A percentile compares a stretch with the other conserved stretches of the same genome.
Conservation (phyloP, 2,888 invertebrate species). For the Platycnemis pennipes region DNA sequence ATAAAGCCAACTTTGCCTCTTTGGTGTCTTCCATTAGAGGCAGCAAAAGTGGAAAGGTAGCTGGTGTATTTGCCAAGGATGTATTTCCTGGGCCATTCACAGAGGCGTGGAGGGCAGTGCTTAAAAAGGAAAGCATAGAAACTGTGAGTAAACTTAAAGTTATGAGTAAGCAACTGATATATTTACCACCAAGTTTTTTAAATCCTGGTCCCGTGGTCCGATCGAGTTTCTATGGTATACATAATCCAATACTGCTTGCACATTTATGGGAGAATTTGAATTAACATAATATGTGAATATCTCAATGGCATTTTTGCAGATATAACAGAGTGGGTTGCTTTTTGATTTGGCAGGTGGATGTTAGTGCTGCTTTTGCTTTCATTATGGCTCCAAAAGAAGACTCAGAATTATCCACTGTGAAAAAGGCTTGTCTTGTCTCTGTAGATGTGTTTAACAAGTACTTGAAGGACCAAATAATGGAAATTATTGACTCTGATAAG, state of each 20-base stretch:
- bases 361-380: constrained; percentile 91
- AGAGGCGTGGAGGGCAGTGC: constrained; percentile 91
- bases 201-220: too few species aligned
- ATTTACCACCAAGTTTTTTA: too few species aligned
- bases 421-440: constrained; percentile 95
- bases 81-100: constrained; percentile 96
- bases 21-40: constrained; percentile 90
- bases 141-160: constrained; percentile 82
- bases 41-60: constrained; percentile 92
- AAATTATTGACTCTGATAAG: constrained; percentile 98
- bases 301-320: not conserved
- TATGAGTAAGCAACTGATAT: too few species aligned
- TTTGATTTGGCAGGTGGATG: constrained; percentile 83
- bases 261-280: too few species aligned
- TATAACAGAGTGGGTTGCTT: not conserved
- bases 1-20: constrained; percentile 88
- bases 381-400: constrained; percentile 98
- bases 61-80: constrained; percentile 96
- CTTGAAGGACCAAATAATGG: constrained; percentile 98
- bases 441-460: constrained; percentile 98
- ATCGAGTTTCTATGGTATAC: too few species aligned
- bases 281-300: not conserved
- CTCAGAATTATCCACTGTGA: constrained; percentile 91
- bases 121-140: constrained; percentile 90
- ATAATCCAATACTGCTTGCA: too few species aligned